These are phyloP conservation scores for Loxodonta africana DNA, from an alignment of 2,113 vertebrate genomes.

Conservation along the genomic window DNA sequence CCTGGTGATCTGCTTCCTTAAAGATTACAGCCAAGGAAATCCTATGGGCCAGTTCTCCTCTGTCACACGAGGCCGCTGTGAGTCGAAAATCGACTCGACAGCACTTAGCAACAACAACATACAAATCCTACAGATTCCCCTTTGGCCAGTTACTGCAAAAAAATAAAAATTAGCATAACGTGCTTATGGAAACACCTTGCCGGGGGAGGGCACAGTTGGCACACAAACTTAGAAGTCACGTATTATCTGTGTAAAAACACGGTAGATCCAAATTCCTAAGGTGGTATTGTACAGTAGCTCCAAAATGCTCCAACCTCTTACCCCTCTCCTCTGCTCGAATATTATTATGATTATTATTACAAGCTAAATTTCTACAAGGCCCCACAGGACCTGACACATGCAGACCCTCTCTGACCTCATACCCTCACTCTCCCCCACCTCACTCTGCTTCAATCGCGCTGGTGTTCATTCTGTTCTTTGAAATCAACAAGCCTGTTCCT, in stretches of 20 bases:
- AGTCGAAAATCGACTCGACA: background rate
- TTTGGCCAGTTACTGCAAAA: background rate
- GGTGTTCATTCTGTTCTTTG: slow-evolving; percentile 4
- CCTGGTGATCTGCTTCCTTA: background rate
- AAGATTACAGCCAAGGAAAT: background rate
- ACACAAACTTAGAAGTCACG: background rate
- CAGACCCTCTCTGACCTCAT: background rate
- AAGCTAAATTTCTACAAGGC: slow-evolving; percentile 34
- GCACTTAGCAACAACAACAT: background rate
- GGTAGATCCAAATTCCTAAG: slow-evolving; percentile 7
- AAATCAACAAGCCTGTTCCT: slow-evolving; percentile 29
- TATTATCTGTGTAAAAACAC: background rate
- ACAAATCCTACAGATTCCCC: background rate
- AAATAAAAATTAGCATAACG: background rate
- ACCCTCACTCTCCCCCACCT: background rate
- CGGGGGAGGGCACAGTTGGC: background rate
- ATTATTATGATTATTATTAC: background rate
- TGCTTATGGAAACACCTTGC: background rate
- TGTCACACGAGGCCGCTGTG: background rate
- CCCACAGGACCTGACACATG: background rate
- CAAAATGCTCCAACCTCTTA: slow-evolving; percentile 4
- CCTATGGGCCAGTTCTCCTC: background rate
- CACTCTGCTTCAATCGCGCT: background rate
- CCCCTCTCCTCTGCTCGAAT: background rate
- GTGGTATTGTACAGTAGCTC: background rate